Conservation (phyloP, 2,888 invertebrate genomes). For the Leptinotarsa rubiginosa region DNA sequence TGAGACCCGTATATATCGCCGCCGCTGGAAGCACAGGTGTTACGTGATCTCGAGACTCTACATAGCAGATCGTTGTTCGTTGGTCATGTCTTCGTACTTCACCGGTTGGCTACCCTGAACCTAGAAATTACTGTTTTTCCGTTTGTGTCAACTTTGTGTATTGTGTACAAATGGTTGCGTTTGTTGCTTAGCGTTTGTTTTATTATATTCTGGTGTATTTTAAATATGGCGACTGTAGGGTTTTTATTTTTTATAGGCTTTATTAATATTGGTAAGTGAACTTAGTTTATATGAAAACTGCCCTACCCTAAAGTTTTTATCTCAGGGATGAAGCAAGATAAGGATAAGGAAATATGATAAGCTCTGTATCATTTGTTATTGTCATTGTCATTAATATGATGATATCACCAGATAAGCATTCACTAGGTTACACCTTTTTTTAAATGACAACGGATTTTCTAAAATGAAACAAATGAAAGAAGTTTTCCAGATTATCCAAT, state of each 20-base stretch:
- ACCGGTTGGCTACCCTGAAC: background rate
- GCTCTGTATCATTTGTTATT: background rate
- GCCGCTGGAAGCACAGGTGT: no score
- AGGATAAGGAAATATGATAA: background rate
- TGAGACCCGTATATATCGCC: no score
- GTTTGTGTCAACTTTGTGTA: background rate
- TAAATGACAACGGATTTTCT: background rate
- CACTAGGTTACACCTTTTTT: slow-evolving; percentile 8
- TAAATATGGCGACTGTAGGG: slow-evolving; percentile 1
- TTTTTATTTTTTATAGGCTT: slow-evolving; percentile 3
- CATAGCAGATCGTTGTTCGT: no score
- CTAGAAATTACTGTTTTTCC: background rate
- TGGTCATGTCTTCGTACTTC: background rate
- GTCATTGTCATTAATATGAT: background rate
- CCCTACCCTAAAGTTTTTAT: background rate
- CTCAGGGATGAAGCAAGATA: background rate
- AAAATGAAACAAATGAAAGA: background rate
- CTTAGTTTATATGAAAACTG: background rate
- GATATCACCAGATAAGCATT: slow-evolving; percentile 8
- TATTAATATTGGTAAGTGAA: slow-evolving; percentile 8
- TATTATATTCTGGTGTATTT: background rate
- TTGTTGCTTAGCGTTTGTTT: slow-evolving; percentile 1
- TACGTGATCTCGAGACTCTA: no score
- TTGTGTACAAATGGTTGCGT: background rate
- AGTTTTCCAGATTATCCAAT: background rate